phyloP scores from a whole-genome alignment of 2,888 invertebrate genomes.

The Phrixothrix hirtus region DNA sequence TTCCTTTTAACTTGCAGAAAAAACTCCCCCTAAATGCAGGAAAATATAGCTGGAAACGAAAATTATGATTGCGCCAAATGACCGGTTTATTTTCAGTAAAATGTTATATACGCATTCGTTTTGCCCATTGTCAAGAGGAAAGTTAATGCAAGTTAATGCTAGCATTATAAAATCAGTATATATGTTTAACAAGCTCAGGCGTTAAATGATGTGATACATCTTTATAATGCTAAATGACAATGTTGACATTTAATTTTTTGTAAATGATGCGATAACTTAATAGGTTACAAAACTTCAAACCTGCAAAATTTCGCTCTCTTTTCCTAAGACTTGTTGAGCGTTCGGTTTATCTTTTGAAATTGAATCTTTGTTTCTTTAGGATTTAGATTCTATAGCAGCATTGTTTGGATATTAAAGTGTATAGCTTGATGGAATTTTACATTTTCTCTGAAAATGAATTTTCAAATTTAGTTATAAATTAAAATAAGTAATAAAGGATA shows the following conservation, averaged over 20 bases:
- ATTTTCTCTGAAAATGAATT: constrained; percentile 1
- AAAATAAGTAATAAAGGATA: no score
- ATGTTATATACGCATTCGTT: constrained; percentile 4
- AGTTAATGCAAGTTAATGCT: constrained; percentile 12
- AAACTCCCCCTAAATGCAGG: neutral
- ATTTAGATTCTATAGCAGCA: constrained; percentile 1
- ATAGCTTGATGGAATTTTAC: constrained; percentile 2
- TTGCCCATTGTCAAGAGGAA: neutral
- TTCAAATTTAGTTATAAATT: no score
- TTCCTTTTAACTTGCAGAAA: constrained; percentile 8
- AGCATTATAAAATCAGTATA: constrained; percentile 7
- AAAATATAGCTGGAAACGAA: neutral
- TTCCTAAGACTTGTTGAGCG: constrained; percentile 10
- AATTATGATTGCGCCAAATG: neutral
- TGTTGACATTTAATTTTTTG: constrained; percentile 7
- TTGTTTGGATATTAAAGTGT: constrained; percentile 13
- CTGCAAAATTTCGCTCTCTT: neutral
- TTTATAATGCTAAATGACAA: neutral
- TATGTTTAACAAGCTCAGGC: constrained; percentile 2
- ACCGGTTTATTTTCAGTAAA: neutral
- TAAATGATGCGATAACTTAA: constrained; percentile 1
- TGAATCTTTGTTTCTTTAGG: constrained; percentile 12
- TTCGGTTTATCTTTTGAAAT: constrained; percentile 19
- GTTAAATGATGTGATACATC: constrained; percentile 8
- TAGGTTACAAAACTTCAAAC: constrained; percentile 4